These are phyloP conservation scores for Scaptomyza pallida DNA, from an alignment of 1,140 invertebrate genomes.

Conservation along the genomic window DNA sequence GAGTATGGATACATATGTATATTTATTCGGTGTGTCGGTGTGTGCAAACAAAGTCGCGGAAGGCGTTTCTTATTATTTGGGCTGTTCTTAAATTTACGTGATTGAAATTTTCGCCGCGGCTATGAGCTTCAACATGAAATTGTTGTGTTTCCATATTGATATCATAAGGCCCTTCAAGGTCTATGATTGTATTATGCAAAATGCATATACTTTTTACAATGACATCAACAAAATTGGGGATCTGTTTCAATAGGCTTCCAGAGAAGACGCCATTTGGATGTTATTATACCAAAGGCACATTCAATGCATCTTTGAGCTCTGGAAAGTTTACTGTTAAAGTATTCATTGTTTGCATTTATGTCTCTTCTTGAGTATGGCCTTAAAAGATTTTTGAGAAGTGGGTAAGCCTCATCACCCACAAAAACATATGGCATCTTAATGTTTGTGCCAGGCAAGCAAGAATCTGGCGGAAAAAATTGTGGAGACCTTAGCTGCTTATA, in stretches of 20 bases:
- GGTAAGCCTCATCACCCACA: conserved; percentile 84
- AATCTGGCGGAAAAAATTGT: conserved; percentile 12
- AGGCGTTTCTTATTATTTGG: conserved; percentile 16
- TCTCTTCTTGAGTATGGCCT: conserved; percentile 76
- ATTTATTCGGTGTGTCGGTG: conserved; percentile 4
- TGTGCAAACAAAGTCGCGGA: conserved; percentile 13
- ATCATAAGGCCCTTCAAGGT: conserved; percentile 10
- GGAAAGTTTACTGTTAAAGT: conserved; percentile 19
- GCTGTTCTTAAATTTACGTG: conserved; percentile 12
- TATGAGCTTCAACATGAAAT: neutral
- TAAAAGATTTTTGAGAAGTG: conserved; percentile 78
- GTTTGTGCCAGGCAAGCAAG: conserved; percentile 75
- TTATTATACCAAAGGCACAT: too few relatives aligned
- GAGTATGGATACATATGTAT: conserved; percentile 5
- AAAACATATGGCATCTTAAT: conserved; percentile 84
- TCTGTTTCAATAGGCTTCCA: conserved; percentile 10
- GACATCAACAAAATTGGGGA: neutral
- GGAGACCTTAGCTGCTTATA: conserved; percentile 82
- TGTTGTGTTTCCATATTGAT: conserved; percentile 8
- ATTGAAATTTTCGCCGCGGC: conserved; percentile 5
- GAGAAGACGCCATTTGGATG: too few relatives aligned
- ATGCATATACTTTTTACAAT: conserved; percentile 21
- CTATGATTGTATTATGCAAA: neutral
- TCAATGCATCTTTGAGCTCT: conserved; percentile 8
- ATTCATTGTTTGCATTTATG: conserved; percentile 14